Evolutionary conservation across 1,140 invertebrate genomes (phyloP), one percentile per base, ranked within the genome.

Genomic region (Limonius californicus): DNA sequence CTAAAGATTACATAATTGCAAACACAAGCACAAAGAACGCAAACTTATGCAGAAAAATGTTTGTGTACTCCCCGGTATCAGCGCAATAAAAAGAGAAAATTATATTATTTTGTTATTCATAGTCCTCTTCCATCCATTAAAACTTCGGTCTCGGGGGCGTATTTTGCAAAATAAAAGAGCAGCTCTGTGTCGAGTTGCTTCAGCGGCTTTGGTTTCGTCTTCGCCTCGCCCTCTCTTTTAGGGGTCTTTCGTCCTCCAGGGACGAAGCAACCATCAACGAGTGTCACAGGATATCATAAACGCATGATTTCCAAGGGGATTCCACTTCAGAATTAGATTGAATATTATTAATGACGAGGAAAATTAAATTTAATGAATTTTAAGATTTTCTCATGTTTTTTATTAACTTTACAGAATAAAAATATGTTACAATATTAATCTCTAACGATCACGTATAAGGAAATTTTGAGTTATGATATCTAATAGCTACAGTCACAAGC

Each of bases 81-180:
- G 59, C 56, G 63, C 58, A 60, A 61, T 64, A 57, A 61, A 64
- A 64, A 57, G 58, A 47, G 58, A 35, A 64, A 64, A 64, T 64
- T 64, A 60, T 64, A 64, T 64, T 64, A 64, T 64, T 64, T 64
- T 64, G 63, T 64, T 64, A 64, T 64, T 64, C 63, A 64, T 64
- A 61, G 63, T 64, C 63, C 57, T 64, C 55, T 58, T 60, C 53
- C 63, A 58, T 64, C 58, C 63, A 64, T 64, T 64, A 64, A 64
- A 64, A 64, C 50, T 64, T 64, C 30, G 57, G 63, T 61, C 63
- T 57, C 63, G 20, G 15, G 63, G 63, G 63, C 58, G 57, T 61
- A 64, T 64, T 64, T 64, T 64, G 63, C 53, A 56, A 64, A 64
- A 64, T 64, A 64, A 64, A 64, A 64, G 58, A 61, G 63, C 54